Conservation (phyloP, 2,888 invertebrate genomes). For the Heteropelma amictum region DNA sequence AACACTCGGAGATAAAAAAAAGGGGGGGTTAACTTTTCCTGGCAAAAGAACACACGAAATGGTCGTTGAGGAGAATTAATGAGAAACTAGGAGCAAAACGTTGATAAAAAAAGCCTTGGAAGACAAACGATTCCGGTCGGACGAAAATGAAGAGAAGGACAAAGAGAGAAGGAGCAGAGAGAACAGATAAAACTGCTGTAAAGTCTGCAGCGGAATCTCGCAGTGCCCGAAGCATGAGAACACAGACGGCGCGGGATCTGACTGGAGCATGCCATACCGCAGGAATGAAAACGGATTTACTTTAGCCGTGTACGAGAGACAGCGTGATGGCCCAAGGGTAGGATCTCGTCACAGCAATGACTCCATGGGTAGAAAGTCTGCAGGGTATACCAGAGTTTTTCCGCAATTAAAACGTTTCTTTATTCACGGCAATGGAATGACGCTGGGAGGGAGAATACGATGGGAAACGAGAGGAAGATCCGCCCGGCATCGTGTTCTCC, state of each 20-base stretch:
- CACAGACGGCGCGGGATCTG: neutral
- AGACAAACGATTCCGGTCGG: constrained; percentile 29
- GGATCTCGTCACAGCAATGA: constrained; percentile 29
- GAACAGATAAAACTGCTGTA: constrained; percentile 16
- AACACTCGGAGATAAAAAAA: constrained; percentile 1
- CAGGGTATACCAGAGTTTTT: constrained; percentile 44
- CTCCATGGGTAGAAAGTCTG: constrained; percentile 3
- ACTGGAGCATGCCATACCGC: neutral
- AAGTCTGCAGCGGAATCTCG: constrained; percentile 13
- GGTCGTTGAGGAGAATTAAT: constrained; percentile 13
- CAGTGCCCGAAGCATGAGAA: constrained; percentile 13
- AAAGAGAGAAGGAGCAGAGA: constrained; percentile 30
- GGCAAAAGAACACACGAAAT: neutral
- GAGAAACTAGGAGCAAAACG: constrained; percentile 23
- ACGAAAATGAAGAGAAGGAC: constrained; percentile 33
- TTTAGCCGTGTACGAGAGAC: constrained; percentile 5
- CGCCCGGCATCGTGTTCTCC: constrained; percentile 11
- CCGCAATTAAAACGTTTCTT: constrained; percentile 63
- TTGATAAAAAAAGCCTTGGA: neutral
- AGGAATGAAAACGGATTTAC: constrained; percentile 31
- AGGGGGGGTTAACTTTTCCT: neutral
- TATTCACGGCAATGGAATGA: constrained; percentile 49
- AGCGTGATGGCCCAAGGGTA: constrained; percentile 5
- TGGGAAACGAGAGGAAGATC: constrained; percentile 42
- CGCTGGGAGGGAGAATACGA: constrained; percentile 11